Percentiles rank a stretch among this genome's conserved stretches.
These are phyloP conservation scores for Cyclina sinensis DNA, from an alignment of 1,140 invertebrate species.

Conservation along the genomic window DNA sequence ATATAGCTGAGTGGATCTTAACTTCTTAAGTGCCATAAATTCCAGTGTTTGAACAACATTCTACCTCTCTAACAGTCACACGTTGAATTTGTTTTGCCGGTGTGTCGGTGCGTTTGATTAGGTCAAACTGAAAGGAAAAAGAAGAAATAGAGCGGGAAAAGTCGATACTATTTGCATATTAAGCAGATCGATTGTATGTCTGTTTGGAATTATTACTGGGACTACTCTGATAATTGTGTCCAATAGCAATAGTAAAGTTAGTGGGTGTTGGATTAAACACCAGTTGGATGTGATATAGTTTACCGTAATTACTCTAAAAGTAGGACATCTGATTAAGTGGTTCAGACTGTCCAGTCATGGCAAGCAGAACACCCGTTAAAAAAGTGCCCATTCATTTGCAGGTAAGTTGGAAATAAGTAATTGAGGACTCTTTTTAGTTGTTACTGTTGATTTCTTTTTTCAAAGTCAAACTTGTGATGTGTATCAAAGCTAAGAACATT, in stretches of 20 bases:
- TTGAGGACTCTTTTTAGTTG: too few relatives aligned
- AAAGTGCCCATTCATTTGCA: slow-evolving; percentile 66
- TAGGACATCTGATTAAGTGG: background rate
- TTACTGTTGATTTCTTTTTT: too few relatives aligned
- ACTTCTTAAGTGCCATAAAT: background rate
- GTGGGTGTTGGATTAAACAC: too few relatives aligned
- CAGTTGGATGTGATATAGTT: background rate
- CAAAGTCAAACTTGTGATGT: too few relatives aligned
- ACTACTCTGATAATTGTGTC: background rate
- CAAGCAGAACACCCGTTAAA: slow-evolving; percentile 63
- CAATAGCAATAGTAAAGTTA: background rate
- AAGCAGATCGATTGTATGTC: slow-evolving; percentile 30
- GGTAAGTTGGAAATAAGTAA: slow-evolving; percentile 16
- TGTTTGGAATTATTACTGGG: background rate
- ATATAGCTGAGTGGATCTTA: slow-evolving; percentile 22
- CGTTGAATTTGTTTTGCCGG: slow-evolving; percentile 40
- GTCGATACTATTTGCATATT: slow-evolving; percentile 48
- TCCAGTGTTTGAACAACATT: background rate
- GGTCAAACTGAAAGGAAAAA: background rate
- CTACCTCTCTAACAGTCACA: slow-evolving; percentile 10
- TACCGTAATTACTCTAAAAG: slow-evolving; percentile 1
- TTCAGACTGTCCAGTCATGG: slow-evolving; percentile 25
- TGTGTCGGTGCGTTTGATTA: slow-evolving; percentile 22
- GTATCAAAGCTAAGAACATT: too few relatives aligned
- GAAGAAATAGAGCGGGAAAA: slow-evolving; percentile 34